Conservation (phyloP, 2,888 invertebrate species). For the Theodoxus fluviatilis region DNA sequence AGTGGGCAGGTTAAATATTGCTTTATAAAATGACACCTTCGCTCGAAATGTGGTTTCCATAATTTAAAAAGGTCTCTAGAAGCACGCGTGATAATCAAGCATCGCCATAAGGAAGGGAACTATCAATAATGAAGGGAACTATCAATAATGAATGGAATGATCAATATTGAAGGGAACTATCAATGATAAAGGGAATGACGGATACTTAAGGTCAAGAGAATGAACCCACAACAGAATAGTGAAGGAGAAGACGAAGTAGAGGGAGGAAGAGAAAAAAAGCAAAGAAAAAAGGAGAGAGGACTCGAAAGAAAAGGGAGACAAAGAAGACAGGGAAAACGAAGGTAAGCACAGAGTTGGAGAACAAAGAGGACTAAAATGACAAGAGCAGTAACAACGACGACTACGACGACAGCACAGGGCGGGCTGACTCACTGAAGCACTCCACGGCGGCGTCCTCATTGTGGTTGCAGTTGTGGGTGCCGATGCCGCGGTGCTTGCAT, state of each 20-base stretch:
- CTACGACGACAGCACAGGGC: not conserved
- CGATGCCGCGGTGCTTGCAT: conserved; percentile 32
- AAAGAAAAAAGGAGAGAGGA: not conserved
- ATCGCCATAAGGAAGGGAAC: no score
- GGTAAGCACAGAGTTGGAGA: not conserved
- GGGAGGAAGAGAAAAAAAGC: not conserved
- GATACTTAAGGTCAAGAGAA: not conserved
- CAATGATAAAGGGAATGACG: no score
- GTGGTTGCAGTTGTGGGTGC: conserved; percentile 37
- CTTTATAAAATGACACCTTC: no score
- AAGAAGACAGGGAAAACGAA: not conserved
- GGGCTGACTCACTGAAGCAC: conserved; percentile 34
- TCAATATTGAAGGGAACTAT: no score
- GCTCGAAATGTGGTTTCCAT: no score
- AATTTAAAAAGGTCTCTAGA: no score
- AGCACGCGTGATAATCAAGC: no score
- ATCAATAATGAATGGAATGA: no score
- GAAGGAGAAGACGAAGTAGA: not conserved
- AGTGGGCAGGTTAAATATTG: no score
- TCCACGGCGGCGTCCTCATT: conserved; percentile 37
- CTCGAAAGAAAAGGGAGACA: not conserved
- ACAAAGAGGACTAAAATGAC: not conserved
- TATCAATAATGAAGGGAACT: no score
- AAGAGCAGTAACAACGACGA: no score
- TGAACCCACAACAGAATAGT: not conserved